These are phyloP conservation scores for Eurypyga helias DNA, from an alignment of 2,113 vertebrate species.

Conservation along the genomic window DNA sequence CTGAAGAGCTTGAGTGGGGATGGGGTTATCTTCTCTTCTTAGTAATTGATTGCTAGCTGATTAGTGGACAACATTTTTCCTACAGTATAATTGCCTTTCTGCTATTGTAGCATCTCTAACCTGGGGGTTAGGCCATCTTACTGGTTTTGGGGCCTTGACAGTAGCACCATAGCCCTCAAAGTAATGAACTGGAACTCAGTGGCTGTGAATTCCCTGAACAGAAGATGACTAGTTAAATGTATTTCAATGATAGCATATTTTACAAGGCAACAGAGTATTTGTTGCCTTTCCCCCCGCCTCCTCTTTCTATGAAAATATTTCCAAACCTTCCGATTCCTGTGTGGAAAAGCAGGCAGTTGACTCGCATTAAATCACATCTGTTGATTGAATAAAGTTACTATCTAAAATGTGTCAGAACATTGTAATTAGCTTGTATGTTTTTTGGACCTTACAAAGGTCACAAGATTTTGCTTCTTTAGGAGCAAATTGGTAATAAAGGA, in stretches of 20 bases:
- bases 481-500: not conserved
- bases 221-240: constrained; percentile 73
- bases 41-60: constrained; percentile 87
- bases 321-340: not conserved
- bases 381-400: not conserved
- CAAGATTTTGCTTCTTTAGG: not conserved
- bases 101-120: constrained; percentile 75
- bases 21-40: constrained; percentile 83
- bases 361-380: constrained; percentile 26
- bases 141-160: constrained; percentile 72
- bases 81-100: constrained; percentile 84
- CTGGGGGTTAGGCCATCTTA: constrained; percentile 69
- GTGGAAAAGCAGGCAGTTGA: constrained; percentile 18
- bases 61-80: constrained; percentile 85
- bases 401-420: not conserved
- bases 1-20: constrained; percentile 79
- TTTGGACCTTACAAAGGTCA: not conserved
- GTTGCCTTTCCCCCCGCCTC: not conserved
- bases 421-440: not conserved
- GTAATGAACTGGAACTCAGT: constrained; percentile 82
- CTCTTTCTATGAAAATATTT: not conserved
- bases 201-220: constrained; percentile 66
- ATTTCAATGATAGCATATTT: constrained; percentile 65
- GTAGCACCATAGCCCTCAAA: constrained; percentile 59
- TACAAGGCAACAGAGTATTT: constrained; percentile 27